Evolutionary conservation across 2,888 invertebrate genomes (phyloP), one percentile per base, ranked within the genome.

Genomic region (Barypeithes pellucidus): DNA sequence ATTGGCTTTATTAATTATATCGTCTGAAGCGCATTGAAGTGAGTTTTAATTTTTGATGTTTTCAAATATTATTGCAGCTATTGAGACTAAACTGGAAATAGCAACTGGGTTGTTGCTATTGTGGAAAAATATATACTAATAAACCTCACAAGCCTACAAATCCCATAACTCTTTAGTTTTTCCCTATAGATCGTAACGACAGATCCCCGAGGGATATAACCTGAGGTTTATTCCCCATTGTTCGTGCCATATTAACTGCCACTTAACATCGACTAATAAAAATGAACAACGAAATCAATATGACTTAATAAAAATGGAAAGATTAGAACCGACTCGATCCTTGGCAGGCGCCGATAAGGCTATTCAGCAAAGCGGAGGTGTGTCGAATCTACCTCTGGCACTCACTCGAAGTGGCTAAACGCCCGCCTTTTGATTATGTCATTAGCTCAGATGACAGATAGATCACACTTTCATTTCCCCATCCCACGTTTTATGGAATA

Each of bases 341-440:
- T 75, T 72, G 75, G 72, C 66, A 24, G 69, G 47, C 66, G 69
- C 61, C 75, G 75, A 75, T 75, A 75, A 75, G 72, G 39, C 75
- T 54, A 72, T 65, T 79, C 71, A 60, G 75, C 50, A 75, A 69
- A 71, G 63, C 62, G 57, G 75, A 60, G 65, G 59, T 75, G 82
- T 82, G 83, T 81, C 82, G 77, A 83, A 83, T 83, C 83, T 83
- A 80, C 82, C 82, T 82, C 82, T 82, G 80, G 76, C 82, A 81
- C 81, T 79, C 80, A 67, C 77, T 61, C 60, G 54, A 78, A 82
- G 83, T 81, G 82, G 81, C 80, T 81, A 82, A 82, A 68, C 61
- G 57, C 80, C 78, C 79, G 77, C 77, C 81, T 80, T 83, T 82
- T 82, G 83, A 83, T 83, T 83, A 83, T 83, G 82, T 81, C 82